Conservation (phyloP, 1,140 invertebrate genomes). For the Latrodectus geometricus region DNA sequence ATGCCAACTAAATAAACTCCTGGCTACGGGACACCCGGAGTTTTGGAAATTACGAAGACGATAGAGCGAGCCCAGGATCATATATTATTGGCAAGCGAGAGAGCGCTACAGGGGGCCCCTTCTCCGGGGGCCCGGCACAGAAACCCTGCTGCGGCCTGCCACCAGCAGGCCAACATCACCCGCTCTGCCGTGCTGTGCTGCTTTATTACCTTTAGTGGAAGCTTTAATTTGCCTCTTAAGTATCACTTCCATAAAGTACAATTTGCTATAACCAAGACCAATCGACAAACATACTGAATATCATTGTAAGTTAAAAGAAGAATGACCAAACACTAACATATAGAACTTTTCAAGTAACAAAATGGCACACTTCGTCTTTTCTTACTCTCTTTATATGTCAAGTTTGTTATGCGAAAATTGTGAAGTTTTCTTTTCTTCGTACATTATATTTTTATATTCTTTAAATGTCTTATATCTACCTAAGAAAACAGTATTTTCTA, state of each 20-base stretch:
- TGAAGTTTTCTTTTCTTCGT: too few relatives aligned
- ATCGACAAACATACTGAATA: not conserved
- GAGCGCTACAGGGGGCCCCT: constrained; percentile 32
- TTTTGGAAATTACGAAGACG: constrained; percentile 57
- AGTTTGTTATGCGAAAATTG: too few relatives aligned
- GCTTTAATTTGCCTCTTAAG: constrained; percentile 59
- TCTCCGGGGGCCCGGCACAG: constrained; percentile 24
- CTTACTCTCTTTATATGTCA: too few relatives aligned
- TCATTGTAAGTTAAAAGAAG: too few relatives aligned
- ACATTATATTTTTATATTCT: too few relatives aligned
- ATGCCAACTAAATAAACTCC: constrained; percentile 50
- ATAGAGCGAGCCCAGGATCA: constrained; percentile 45
- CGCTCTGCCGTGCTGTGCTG: constrained; percentile 22
- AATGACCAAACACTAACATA: too few relatives aligned
- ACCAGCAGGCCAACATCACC: constrained; percentile 44
- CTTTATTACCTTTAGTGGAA: constrained; percentile 57
- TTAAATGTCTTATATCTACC: too few relatives aligned
- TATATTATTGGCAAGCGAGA: constrained; percentile 54
- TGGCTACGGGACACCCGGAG: constrained; percentile 45
- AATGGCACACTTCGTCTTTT: too few relatives aligned
- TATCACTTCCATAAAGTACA: constrained; percentile 38
- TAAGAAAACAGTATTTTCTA: too few relatives aligned
- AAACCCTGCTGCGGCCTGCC: constrained; percentile 37
- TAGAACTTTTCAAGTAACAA: too few relatives aligned
- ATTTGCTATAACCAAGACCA: not conserved